Conservation (phyloP, 2,888 invertebrate species). For the Lasiommata megera region DNA sequence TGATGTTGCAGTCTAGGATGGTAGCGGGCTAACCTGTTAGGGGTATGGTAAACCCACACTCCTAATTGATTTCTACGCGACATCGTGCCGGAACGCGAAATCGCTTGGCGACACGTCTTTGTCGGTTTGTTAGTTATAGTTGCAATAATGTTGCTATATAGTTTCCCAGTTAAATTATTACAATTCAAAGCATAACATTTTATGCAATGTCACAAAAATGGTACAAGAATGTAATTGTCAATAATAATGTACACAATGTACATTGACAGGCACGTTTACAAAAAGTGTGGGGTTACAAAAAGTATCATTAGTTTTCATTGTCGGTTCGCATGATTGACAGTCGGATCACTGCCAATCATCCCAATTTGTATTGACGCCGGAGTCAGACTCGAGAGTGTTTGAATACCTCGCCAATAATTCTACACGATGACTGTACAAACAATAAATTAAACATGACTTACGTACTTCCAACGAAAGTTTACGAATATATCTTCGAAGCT, state of each 20-base stretch:
- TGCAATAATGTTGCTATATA: no score
- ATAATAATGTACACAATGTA: slow-evolving; percentile 28
- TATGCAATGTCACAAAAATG: slow-evolving; percentile 10
- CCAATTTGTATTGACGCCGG: slow-evolving; percentile 62
- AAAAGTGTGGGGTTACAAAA: slow-evolving; percentile 26
- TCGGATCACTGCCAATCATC: slow-evolving; percentile 52
- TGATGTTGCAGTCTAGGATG: no score
- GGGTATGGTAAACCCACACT: no score
- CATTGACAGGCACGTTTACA: slow-evolving; percentile 28
- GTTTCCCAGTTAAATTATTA: no score
- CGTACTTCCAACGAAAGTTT: no score
- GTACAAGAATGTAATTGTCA: slow-evolving; percentile 21
- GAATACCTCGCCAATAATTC: slow-evolving; percentile 44
- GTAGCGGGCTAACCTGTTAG: no score
- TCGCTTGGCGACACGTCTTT: no score
- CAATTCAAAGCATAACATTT: neutral
- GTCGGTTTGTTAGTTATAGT: no score
- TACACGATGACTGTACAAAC: slow-evolving; percentile 43
- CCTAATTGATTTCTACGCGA: no score
- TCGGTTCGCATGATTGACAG: slow-evolving; percentile 46
- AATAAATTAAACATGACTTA: slow-evolving; percentile 33
- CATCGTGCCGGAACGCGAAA: no score
- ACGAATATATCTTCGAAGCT: no score
- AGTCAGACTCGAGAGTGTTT: slow-evolving; percentile 46
- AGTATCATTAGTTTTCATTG: slow-evolving; percentile 54